These are phyloP conservation scores for Malthinus flaveolus DNA, from an alignment of 2,888 invertebrate genomes.

Conservation along the genomic window DNA sequence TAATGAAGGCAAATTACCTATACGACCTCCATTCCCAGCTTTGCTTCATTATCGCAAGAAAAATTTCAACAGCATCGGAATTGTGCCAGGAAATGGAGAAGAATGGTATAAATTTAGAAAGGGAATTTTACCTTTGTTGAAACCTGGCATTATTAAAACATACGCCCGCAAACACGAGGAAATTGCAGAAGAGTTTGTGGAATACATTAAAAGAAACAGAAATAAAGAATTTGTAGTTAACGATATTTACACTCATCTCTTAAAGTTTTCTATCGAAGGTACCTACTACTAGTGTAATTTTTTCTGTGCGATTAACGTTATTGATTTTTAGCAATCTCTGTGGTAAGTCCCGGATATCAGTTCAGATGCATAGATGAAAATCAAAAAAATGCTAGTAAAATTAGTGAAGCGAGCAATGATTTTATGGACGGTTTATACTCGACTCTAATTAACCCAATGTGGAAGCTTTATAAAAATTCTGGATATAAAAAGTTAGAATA, in stretches of 20 bases:
- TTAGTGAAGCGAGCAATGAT: conserved; percentile 55
- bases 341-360: conserved; percentile 58
- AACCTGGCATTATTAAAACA: conserved; percentile 51
- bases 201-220: conserved; percentile 47
- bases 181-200: conserved; percentile 55
- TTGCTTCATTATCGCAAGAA: conserved; percentile 56
- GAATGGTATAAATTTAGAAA: conserved; percentile 61
- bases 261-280: conserved; percentile 55
- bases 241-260: conserved; percentile 50
- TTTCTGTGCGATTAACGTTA: background rate
- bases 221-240: conserved; percentile 42
- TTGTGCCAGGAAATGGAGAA: conserved; percentile 62
- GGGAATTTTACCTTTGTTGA: conserved; percentile 58
- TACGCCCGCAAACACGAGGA: conserved; percentile 52
- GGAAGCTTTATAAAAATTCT: conserved; percentile 56
- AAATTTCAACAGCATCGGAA: conserved; percentile 55
- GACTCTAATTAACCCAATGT: conserved; percentile 57
- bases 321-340: conserved; percentile 56
- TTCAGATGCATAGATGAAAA: conserved; percentile 51
- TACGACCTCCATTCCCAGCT: conserved; percentile 59
- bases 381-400: conserved; percentile 43
- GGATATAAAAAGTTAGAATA: conserved; percentile 57
- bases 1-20: conserved; percentile 58
- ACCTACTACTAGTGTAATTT: conserved; percentile 12
- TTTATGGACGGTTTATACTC: conserved; percentile 57